Evolutionary conservation across 2,797 vertebrate species (phyloP), one percentile per base, ranked within the genome.

Genomic region (Molossus molossus): DNA sequence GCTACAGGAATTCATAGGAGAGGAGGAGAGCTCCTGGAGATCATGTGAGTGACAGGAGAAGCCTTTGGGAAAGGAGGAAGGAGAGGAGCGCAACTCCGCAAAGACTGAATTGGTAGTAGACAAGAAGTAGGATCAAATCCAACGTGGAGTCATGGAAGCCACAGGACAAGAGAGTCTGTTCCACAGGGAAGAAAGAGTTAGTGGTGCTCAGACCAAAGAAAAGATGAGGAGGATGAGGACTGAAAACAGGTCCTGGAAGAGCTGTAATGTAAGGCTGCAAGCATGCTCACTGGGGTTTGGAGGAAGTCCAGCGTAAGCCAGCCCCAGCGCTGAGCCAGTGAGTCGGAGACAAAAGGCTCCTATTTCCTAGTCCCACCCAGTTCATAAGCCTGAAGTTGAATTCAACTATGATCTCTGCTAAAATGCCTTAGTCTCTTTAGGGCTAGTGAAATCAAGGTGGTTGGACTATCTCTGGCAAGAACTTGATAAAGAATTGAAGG

Each of bases 401-500:
- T 6, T 86, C 72, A 86, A 75, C 64, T 76, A 62, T 65, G 77
- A 72, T 90, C 90, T 96, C 95, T 94, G 82, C 79, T 86, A 85
- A 96, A 95, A 65, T 23, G 93, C 40, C 33, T 80, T 94, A 69
- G 83, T 85, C 58, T 94, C 62, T 72, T 96, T 90, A 91, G 65
- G 21, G 70, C 17, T 80, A 79, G 89, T 25, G 27, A 93, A 79
- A 90, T 9, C 9, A 53, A 90, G 27, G 75, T 90, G 62, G 62
- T 79, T 50, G 15, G 53, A 60, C 55, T 57, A 40, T 81, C 45
- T 84, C 67, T 50, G 57, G 29, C 55, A 93, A 87, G 76, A 92
- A 48, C 86, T 48, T 81, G 57, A 82, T 91, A 33, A 95, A 94
- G 72, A 96, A 75, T 8, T 79, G 57, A 96, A 45, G 53, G 21